Base-by-base conservation (phyloP, 2,113 vertebrate species). In the Solea senegalensis region DNA sequence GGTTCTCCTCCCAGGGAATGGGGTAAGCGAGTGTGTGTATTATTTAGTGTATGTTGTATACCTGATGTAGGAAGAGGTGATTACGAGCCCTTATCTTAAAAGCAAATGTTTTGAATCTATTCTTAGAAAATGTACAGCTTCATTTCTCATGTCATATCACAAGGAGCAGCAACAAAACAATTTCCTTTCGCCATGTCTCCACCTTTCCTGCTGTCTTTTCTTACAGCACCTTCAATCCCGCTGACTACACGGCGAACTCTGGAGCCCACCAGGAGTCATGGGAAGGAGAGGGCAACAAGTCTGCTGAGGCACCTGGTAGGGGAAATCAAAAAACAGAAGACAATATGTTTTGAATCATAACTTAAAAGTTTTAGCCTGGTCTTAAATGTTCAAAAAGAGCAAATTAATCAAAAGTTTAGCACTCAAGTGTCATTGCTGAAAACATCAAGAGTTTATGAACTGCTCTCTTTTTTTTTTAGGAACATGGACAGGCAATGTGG, bases 1-100 rank as follows among this genome's bases (percentile, higher is more conserved):
- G 96, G 89, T 96, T 98, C 93, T 96, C 96, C 88, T 88, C 93
- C 67, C 96, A 97, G 92, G 95, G 95, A 93, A 97, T 98, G 93
- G 97, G 97, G 97, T 98, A 95, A 94, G 95, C 48, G 51, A 27
- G 26, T 60, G 7, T 61, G 14, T n/a, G 8, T 44, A 21, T 21
- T 21, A 21, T 21, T 1, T 21, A 9, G 10, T 60, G 8, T 68
- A n/a, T 26, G 43, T 66, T 8, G 27, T 74, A 55, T 54, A 3
- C 1, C 28, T 68, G 7, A 57, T 28, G 5, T 60, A 9, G 15
- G 5, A n/a, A 49, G 41, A 40, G 83, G 85, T 84, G 13, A 69
- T 70, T 77, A 63, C 80, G 87, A 88, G 81, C 74, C 85, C 74
- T 82, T 85, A 77, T 80, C 81, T 87, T 48, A 82, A 81, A 66